Conservation (phyloP, 2,113 vertebrate species). For the Grus americana region DNA sequence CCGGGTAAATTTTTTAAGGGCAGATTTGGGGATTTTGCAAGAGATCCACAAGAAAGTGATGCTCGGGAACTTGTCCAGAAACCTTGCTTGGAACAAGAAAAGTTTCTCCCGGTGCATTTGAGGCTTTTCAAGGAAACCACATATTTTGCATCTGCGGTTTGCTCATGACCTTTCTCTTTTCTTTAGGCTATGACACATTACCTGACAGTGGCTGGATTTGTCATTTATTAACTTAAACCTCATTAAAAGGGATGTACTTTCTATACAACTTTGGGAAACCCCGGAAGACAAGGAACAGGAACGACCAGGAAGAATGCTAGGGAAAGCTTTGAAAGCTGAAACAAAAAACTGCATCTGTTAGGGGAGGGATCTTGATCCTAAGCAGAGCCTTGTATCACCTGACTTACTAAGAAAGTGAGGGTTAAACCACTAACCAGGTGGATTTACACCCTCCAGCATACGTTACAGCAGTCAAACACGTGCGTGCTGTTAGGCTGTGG, state of each 20-base stretch:
- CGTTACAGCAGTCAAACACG: not conserved
- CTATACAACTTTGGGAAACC: not conserved
- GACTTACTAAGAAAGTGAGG: not conserved
- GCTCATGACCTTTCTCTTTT: constrained; percentile 6
- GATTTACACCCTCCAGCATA: not conserved
- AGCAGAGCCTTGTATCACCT: not conserved
- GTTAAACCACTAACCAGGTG: not conserved
- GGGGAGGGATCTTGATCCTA: not conserved
- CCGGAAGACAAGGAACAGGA: not conserved
- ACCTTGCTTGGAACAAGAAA: not conserved
- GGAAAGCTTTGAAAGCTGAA: not conserved
- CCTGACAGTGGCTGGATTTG: not conserved
- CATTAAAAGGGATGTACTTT: not conserved
- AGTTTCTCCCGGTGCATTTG: not conserved
- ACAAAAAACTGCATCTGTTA: not conserved
- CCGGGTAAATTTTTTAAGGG: not conserved
- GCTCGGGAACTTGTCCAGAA: not conserved
- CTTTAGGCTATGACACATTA: not conserved
- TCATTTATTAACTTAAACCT: not conserved
- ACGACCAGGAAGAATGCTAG: not conserved
- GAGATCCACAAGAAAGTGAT: not conserved
- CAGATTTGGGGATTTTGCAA: not conserved
- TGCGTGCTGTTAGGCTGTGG: not conserved
- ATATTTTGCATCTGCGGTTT: constrained; percentile 5
- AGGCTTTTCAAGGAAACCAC: constrained; percentile 54